Percentiles rank a stretch among this genome's conserved stretches.
phyloP scores from a whole-genome alignment of 2,113 vertebrate genomes.

The Antechinus flavipes region DNA sequence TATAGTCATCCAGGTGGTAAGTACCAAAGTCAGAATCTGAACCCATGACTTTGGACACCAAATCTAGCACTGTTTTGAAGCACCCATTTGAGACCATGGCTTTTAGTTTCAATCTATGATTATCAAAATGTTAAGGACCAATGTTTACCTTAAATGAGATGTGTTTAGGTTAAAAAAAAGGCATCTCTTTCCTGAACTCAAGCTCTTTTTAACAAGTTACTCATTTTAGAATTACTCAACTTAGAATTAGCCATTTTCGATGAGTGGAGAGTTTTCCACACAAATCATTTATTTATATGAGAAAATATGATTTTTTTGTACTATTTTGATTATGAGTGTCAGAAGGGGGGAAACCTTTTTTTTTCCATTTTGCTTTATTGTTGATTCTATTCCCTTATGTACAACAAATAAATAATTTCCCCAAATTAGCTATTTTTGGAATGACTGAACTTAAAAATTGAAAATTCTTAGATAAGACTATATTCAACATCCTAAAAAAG shows the following conservation, averaged over 20 bases:
- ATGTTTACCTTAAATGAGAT: neutral
- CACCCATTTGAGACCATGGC: neutral
- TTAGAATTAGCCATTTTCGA: neutral
- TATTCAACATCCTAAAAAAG: neutral
- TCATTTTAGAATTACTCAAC: neutral
- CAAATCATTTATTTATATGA: conserved; percentile 25
- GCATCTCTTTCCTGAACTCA: neutral
- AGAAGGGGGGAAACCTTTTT: neutral
- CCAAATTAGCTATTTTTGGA: conserved; percentile 5
- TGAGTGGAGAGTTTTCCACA: conserved; percentile 26
- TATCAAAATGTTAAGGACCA: neutral
- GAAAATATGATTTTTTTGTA: neutral
- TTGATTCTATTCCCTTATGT: conserved; percentile 32
- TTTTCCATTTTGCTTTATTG: neutral
- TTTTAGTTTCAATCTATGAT: neutral
- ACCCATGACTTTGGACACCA: neutral
- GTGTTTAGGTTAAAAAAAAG: neutral
- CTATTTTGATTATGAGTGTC: neutral
- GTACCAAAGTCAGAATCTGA: neutral
- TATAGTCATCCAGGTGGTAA: neutral
- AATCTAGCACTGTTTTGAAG: neutral
- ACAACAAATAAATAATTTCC: conserved; percentile 5
- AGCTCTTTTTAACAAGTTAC: neutral
- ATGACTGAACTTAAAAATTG: neutral
- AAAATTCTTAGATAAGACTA: neutral